Conservation (phyloP, 2,888 invertebrate genomes). For the Labia minor region DNA sequence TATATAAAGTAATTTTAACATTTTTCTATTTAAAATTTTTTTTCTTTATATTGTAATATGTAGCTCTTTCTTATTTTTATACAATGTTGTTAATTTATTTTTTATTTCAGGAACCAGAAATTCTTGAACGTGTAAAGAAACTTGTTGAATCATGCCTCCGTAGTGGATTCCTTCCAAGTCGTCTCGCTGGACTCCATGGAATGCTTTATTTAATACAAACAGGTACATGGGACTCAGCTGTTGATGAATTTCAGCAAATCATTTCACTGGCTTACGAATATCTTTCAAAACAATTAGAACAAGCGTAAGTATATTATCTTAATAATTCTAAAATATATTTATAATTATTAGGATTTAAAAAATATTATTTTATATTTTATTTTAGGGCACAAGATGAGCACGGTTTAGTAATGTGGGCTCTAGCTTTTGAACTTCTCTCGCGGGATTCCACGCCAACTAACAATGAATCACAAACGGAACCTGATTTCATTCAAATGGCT, state of each 20-base stretch:
- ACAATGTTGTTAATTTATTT: slow-evolving; percentile 20
- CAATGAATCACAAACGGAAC: slow-evolving; percentile 50
- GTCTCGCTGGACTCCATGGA: slow-evolving; percentile 54
- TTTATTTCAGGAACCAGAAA: slow-evolving; percentile 42
- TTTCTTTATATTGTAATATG: slow-evolving; percentile 5
- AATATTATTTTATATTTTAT: no score
- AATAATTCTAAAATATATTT: no score
- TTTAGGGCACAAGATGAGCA: slow-evolving; percentile 46
- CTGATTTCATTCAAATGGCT: slow-evolving; percentile 47
- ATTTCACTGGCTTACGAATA: slow-evolving; percentile 43
- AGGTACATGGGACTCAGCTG: slow-evolving; percentile 36
- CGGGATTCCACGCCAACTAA: slow-evolving; percentile 40
- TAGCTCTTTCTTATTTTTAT: slow-evolving; percentile 15
- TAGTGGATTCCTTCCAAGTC: slow-evolving; percentile 50
- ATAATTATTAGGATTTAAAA: no score
- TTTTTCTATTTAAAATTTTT: neutral
- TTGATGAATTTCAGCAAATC: slow-evolving; percentile 42
- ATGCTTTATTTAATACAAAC: slow-evolving; percentile 52
- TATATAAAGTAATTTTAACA: neutral
- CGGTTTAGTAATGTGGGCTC: slow-evolving; percentile 58
- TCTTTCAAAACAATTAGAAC: slow-evolving; percentile 29
- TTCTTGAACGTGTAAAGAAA: slow-evolving; percentile 49
- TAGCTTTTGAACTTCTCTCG: slow-evolving; percentile 65
- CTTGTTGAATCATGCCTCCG: slow-evolving; percentile 48
- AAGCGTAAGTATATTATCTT: neutral